phyloP scores from a whole-genome alignment of 2,113 vertebrate genomes.

The Urocitellus parryii region DNA sequence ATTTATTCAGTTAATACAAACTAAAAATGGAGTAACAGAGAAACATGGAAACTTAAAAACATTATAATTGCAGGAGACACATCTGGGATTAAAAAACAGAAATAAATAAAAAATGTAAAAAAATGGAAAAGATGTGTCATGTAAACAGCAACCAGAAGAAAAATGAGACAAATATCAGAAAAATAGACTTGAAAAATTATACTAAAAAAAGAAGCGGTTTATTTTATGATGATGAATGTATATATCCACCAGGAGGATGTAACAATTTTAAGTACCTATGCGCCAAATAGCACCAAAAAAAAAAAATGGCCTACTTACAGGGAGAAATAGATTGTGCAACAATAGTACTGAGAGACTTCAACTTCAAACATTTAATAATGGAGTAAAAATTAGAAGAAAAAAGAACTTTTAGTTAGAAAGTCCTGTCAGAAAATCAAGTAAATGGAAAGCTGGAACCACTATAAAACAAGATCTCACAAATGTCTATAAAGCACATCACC shows the following conservation, averaged over 20 bases:
- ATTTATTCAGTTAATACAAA: too few relatives aligned
- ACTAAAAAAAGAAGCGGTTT: not conserved
- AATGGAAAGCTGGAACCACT: too few relatives aligned
- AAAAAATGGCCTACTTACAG: not conserved
- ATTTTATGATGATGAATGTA: not conserved
- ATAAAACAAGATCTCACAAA: too few relatives aligned
- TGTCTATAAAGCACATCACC: not conserved
- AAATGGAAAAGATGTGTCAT: not conserved
- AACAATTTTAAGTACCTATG: not conserved
- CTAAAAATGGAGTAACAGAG: too few relatives aligned
- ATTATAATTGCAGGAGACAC: not conserved
- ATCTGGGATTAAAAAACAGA: not conserved
- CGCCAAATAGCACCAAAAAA: not conserved
- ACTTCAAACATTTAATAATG: too few relatives aligned
- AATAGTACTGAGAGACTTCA: not conserved
- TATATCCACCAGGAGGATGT: not conserved
- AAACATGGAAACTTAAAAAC: too few relatives aligned
- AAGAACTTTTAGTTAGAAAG: too few relatives aligned
- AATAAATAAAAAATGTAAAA: not conserved
- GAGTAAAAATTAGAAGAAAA: too few relatives aligned
- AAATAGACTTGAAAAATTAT: not conserved
- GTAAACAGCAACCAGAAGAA: not conserved
- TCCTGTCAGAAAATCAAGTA: too few relatives aligned
- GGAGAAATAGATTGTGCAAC: not conserved
- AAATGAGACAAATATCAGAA: not conserved